Evolutionary conservation across 1,140 invertebrate species (phyloP), one percentile per base, ranked within the genome.

Genomic region (Riptortus pedestris): DNA sequence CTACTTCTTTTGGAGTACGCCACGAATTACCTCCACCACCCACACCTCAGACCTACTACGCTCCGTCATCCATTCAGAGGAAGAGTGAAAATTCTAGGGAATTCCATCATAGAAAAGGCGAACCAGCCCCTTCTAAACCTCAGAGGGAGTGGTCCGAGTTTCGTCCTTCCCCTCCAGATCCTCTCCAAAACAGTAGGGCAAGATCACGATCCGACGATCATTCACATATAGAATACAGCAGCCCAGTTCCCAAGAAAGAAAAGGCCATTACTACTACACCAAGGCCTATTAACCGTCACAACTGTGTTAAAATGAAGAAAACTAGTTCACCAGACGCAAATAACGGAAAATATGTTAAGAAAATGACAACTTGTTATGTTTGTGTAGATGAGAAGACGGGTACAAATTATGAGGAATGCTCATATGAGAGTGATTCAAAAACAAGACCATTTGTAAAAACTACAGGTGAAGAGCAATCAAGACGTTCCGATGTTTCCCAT

Each of bases 381-480:
- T 81, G 79, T 65, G 77, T 77, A 65, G 75, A 81, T 64, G 72
- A 74, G 1, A 72, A 72, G 51, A 74, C 71, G 28, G 77, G 77
- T 20, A 72, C 73, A 1, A 45, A 69, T 59, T 79, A 74, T 55
- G 78, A 79, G 64, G 73, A 78, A 57, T 81, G 79, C 69, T 76
- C 75, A 0, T 87, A 86, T 72, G 79, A 79, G 1, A 79, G 81
- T 18, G 79, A 82, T 67, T 85, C 85, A 0, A 80, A 83, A 68
- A 83, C 83, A 63, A 84, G 85, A 67, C 77, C 83, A 67, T 87
- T 86, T 70, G 82, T 84, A 52, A 85, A 81, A 70, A 74, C 67
- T 3, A 73, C 67, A 45, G 74, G 52, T 43, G 52, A 22, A 48
- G 62, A 60, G 26, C 31, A 61, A 45, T 57, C 62, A 60, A 51